Percentiles rank a stretch among this genome's conserved stretches.
phyloP scores from a whole-genome alignment of 2,797 vertebrate genomes.

The Clamator glandarius region DNA sequence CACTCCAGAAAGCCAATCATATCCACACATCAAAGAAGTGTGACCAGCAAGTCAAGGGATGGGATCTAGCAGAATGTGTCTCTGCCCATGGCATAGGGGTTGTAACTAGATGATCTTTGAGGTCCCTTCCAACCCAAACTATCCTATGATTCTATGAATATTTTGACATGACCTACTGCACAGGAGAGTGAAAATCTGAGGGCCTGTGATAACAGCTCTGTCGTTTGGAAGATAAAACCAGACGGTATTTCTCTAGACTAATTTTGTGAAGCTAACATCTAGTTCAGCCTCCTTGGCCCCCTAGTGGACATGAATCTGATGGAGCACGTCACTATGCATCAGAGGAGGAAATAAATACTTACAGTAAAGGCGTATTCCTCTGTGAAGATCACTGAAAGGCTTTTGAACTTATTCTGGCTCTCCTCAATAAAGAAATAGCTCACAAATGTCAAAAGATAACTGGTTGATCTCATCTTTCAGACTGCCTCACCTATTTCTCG shows the following conservation, averaged over 20 bases:
- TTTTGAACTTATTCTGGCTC: slow-evolving; percentile 6
- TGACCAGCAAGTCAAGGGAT: too few relatives aligned
- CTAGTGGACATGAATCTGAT: background rate
- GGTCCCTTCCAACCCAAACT: too few relatives aligned
- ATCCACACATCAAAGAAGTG: too few relatives aligned
- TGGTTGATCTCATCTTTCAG: background rate
- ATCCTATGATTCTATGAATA: background rate
- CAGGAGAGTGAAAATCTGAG: background rate
- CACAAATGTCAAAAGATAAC: background rate
- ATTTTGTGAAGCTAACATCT: background rate
- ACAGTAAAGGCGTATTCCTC: background rate
- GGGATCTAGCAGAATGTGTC: too few relatives aligned
- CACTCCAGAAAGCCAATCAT: too few relatives aligned
- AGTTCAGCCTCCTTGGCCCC: background rate
- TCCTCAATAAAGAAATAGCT: background rate
- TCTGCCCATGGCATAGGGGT: too few relatives aligned
- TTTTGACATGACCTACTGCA: background rate
- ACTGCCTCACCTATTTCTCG: slow-evolving; percentile 14
- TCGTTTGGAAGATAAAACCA: background rate
- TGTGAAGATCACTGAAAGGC: background rate
- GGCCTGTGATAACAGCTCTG: background rate
- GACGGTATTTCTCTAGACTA: background rate
- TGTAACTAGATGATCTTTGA: too few relatives aligned
- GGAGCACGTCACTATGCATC: background rate
- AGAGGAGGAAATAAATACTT: background rate